These are phyloP conservation scores for Theretra japonica DNA, from an alignment of 2,888 invertebrate genomes.

Conservation along the genomic window DNA sequence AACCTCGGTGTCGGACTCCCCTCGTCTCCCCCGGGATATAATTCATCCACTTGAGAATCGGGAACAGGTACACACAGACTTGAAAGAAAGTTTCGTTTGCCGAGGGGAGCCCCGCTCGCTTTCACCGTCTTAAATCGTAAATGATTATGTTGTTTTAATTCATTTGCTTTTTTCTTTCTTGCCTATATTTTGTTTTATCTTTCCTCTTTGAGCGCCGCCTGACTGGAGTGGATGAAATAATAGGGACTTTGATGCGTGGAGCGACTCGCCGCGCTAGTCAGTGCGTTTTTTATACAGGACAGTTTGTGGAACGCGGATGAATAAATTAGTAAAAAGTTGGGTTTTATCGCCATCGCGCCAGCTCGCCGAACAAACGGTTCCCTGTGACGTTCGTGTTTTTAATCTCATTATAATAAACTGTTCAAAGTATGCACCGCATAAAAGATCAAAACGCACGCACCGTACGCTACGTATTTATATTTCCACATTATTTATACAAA, in stretches of 20 bases:
- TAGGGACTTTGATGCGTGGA: conserved; percentile 57
- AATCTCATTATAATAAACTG: conserved; percentile 43
- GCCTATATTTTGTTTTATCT: conserved; percentile 73
- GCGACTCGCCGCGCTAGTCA: conserved; percentile 44
- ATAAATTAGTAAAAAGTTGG: conserved; percentile 59
- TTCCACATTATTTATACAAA: conserved; percentile 30
- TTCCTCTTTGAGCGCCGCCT: conserved; percentile 78
- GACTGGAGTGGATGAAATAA: conserved; percentile 73
- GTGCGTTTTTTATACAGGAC: conserved; percentile 46
- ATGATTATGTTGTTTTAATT: conserved; percentile 84
- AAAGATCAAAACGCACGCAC: conserved; percentile 38
- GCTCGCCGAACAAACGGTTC: conserved; percentile 43
- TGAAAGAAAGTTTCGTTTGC: conserved; percentile 82
- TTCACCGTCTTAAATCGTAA: conserved; percentile 78
- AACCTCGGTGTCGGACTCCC: conserved; percentile 68
- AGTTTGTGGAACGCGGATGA: conserved; percentile 55
- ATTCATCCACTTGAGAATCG: conserved; percentile 83
- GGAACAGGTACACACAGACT: conserved; percentile 81
- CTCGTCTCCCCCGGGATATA: conserved; percentile 78
- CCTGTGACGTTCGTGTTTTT: conserved; percentile 40
- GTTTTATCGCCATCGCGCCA: conserved; percentile 50
- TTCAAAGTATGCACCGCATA: conserved; percentile 32
- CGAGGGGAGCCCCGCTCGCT: conserved; percentile 75
- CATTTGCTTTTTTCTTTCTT: conserved; percentile 78
- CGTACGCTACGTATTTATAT: conserved; percentile 28